These are phyloP conservation scores for Pristionchus japonicus DNA, from an alignment of 2,888 invertebrate genomes.

Conservation along the genomic window DNA sequence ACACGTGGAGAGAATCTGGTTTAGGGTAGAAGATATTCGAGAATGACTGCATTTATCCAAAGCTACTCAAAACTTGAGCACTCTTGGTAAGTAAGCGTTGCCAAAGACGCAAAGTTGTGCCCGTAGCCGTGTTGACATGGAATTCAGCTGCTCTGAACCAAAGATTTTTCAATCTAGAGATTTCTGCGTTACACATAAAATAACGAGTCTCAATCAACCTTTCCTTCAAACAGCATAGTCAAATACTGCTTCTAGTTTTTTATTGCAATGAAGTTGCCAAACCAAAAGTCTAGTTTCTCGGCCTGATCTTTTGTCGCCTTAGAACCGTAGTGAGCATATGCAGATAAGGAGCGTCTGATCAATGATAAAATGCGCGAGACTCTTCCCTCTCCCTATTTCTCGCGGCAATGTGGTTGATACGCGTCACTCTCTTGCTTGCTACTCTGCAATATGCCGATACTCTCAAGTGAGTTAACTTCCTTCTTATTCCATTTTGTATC, in stretches of 20 bases:
- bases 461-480: neutral
- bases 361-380: neutral
- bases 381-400: neutral
- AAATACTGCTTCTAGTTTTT: too few species aligned
- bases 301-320: neutral
- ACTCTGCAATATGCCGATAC: neutral
- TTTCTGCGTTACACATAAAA: too few species aligned
- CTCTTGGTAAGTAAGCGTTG: neutral
- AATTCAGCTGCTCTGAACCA: neutral
- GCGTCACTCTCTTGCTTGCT: neutral
- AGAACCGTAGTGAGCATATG: neutral
- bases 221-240: neutral
- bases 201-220: too few species aligned
- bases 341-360: slow-evolving; percentile 16
- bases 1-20: neutral
- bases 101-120: neutral
- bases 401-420: neutral
- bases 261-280: neutral
- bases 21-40: neutral
- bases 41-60: neutral
- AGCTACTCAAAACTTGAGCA: neutral
- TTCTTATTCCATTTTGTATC: neutral
- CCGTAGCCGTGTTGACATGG: neutral
- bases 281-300: neutral
- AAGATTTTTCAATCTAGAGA: too few species aligned